phyloP scores from a whole-genome alignment of 2,888 invertebrate species.

The Dorcus hopei region DNA sequence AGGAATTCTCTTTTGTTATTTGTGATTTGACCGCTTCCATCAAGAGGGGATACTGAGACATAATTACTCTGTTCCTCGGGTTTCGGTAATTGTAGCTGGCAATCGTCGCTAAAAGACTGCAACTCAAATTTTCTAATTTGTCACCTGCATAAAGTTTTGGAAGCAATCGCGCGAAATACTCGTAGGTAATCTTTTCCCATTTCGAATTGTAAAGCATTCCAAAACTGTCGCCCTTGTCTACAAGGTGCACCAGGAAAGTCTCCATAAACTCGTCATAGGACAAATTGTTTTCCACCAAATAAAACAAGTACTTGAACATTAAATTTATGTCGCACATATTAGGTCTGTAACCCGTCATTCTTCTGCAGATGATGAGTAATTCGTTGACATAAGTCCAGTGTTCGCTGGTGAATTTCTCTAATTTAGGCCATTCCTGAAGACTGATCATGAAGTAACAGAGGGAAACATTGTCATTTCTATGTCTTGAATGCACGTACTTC shows the following conservation, averaged over 20 bases:
- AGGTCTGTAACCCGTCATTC: neutral
- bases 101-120: neutral
- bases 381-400: neutral
- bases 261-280: neutral
- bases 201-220: neutral
- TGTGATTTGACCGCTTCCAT: neutral
- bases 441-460: neutral
- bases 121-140: neutral
- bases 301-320: neutral
- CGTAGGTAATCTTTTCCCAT: neutral
- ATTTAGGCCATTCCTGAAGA: neutral
- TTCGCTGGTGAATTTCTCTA: neutral
- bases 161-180: neutral
- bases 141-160: neutral
- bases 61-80: neutral
- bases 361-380: neutral
- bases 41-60: neutral
- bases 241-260: neutral
- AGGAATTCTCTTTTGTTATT: neutral
- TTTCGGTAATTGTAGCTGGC: neutral
- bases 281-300: neutral
- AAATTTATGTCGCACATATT: too few species aligned
- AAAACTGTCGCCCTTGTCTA: neutral
- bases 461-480: constrained; percentile 5
- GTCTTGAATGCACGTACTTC: neutral